Base-by-base conservation (phyloP, 2,113 vertebrate species). In the Callaeas wilsoni region DNA sequence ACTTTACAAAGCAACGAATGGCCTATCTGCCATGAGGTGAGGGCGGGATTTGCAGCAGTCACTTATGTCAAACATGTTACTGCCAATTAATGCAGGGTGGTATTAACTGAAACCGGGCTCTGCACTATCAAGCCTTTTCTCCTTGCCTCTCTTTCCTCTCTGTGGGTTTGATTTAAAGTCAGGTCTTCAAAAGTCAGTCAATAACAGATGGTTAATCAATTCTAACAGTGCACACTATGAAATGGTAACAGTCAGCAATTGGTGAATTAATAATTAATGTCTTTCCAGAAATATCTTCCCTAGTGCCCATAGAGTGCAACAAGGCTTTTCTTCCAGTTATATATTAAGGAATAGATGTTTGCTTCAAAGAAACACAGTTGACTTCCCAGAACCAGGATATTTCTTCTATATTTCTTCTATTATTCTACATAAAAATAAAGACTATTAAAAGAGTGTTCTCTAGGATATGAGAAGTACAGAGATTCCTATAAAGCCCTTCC, bases 61-160 rank as follows among this genome's bases (percentile, higher is more conserved):
- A 82, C 84, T 96, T 93, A 84, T 95, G 92, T 96, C 96, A 93
- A 95, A 90, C 75, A 94, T 90, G 84, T 95, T 95, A 83, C 90
- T 94, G 90, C 91, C 94, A 97, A 97, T 97, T 95, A 97, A 97
- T 94, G 87, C 88, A 91, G 92, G 93, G 87, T 96, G 84, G 91
- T 88, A 96, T 83, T 96, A 90, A 91, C 81, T 82, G 87, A 95
- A 96, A 92, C 89, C 42, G 50, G 88, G 49, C 56, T 85, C 77
- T 83, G 32, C 87, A 32, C 60, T 64, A 77, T 81, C 95, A 64
- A 94, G 62, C 20, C 29, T 94, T 96, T 84, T 63, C 78, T 82
- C 63, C 69, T 78, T 86, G 75, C 69, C 75, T 91, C 87, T 93
- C 71, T 95, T 77, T 96, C 71, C 78, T 65, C 59, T 62, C 57